phyloP scores from a whole-genome alignment of 2,888 invertebrate genomes.

The Chrysotoxum bicinctum region DNA sequence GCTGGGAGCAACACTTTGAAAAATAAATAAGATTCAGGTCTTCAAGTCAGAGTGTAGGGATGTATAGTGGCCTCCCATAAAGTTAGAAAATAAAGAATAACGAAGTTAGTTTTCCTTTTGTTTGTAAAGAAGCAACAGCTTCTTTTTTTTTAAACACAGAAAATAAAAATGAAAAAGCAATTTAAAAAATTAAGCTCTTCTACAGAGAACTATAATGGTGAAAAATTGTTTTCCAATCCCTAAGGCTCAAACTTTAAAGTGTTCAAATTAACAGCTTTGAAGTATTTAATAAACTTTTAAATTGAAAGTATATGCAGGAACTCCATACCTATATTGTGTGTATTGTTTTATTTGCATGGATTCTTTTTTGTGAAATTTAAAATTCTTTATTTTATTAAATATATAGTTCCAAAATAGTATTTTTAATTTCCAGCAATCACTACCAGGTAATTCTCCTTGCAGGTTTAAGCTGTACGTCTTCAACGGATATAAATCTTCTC shows the following conservation, averaged over 20 bases:
- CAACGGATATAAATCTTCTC: no score
- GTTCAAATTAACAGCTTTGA: neutral
- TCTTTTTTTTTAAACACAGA: neutral
- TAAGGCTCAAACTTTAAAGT: neutral
- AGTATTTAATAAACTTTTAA: neutral
- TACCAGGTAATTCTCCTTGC: no score
- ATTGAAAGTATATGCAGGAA: no score
- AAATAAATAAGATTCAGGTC: conserved; percentile 18
- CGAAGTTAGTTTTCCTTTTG: conserved; percentile 39
- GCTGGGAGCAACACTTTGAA: conserved; percentile 50
- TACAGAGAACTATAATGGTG: neutral
- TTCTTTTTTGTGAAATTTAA: no score
- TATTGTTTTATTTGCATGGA: no score
- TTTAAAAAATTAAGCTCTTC: conserved; percentile 2
- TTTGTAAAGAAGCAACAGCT: conserved; percentile 49
- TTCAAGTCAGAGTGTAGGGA: neutral
- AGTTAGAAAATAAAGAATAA: conserved; percentile 54
- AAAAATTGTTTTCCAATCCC: neutral
- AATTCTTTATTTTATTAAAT: no score
- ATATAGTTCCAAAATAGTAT: no score
- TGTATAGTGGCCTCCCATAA: conserved; percentile 7
- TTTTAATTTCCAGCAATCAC: no score
- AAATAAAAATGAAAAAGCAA: conserved; percentile 16
- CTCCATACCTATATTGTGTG: no score
- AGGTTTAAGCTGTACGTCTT: no score